These are phyloP conservation scores for Triops longicaudatus DNA, from an alignment of 1,140 invertebrate species.

Conservation along the genomic window DNA sequence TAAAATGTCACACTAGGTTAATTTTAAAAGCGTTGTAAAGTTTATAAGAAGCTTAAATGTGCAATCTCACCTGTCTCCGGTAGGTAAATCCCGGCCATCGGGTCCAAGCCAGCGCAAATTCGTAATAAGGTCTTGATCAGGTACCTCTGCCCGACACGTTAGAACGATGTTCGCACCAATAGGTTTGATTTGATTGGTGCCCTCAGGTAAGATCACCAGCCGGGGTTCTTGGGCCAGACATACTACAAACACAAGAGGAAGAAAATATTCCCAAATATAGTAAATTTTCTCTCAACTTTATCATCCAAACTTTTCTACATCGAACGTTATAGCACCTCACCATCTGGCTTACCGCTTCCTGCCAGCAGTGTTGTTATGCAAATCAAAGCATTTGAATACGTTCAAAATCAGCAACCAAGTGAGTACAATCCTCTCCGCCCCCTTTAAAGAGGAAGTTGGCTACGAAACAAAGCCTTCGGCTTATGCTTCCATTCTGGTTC, in stretches of 20 bases:
- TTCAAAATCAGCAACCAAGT: too few species aligned
- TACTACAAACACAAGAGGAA: conserved; percentile 28
- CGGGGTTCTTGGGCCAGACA: conserved; percentile 30
- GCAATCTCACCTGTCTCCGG: conserved; percentile 32
- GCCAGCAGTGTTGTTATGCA: too few species aligned
- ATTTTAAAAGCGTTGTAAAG: neutral
- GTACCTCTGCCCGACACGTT: conserved; percentile 38
- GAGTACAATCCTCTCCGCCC: too few species aligned
- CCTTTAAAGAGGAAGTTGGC: too few species aligned
- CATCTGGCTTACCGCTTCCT: too few species aligned
- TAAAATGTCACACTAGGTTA: too few species aligned
- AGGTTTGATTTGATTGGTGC: conserved; percentile 28
- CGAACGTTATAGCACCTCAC: too few species aligned
- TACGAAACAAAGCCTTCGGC: too few species aligned
- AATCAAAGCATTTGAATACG: too few species aligned
- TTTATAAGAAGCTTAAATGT: neutral
- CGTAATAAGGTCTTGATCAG: conserved; percentile 36
- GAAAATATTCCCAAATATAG: neutral
- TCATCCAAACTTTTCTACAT: too few species aligned
- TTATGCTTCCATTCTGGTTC: too few species aligned
- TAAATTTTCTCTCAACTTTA: too few species aligned
- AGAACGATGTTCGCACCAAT: conserved; percentile 34
- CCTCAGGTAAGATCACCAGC: conserved; percentile 31
- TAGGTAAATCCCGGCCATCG: conserved; percentile 33
- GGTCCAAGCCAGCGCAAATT: conserved; percentile 39